Evolutionary conservation across 2,888 invertebrate genomes (phyloP).

Genomic region (Nineta flava): DNA sequence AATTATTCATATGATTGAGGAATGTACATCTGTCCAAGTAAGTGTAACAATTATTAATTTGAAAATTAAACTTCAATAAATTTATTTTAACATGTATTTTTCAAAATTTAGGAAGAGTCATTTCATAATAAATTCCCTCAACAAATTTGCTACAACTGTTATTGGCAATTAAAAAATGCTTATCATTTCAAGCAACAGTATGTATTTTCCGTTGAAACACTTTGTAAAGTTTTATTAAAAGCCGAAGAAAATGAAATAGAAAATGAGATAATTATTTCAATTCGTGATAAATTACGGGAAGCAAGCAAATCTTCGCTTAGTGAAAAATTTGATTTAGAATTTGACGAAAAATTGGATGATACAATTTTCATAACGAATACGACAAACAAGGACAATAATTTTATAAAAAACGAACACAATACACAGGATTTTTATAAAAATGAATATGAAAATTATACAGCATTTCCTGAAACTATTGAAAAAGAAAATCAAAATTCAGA

Average conservation of each 20-base stretch:
- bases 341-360: too few relatives aligned
- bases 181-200: not conserved
- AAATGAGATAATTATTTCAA: not conserved
- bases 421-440: too few relatives aligned
- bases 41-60: not conserved
- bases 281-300: too few relatives aligned
- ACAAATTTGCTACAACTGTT: not conserved
- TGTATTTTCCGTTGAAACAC: not conserved
- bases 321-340: too few relatives aligned
- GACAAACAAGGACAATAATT: too few relatives aligned
- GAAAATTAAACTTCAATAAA: not conserved
- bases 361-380: too few relatives aligned
- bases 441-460: too few relatives aligned
- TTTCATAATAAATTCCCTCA: not conserved
- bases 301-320: too few relatives aligned
- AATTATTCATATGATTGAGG: not conserved
- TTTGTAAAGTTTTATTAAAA: not conserved
- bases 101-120: not conserved
- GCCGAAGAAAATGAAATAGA: too few relatives aligned
- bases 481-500: not conserved
- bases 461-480: too few relatives aligned
- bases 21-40: not conserved
- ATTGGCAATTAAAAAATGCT: not conserved
- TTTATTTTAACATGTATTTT: not conserved
- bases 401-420: too few relatives aligned